Evolutionary conservation across 2,797 vertebrate genomes (phyloP).

Genomic region (Apogon hyalosoma): DNA sequence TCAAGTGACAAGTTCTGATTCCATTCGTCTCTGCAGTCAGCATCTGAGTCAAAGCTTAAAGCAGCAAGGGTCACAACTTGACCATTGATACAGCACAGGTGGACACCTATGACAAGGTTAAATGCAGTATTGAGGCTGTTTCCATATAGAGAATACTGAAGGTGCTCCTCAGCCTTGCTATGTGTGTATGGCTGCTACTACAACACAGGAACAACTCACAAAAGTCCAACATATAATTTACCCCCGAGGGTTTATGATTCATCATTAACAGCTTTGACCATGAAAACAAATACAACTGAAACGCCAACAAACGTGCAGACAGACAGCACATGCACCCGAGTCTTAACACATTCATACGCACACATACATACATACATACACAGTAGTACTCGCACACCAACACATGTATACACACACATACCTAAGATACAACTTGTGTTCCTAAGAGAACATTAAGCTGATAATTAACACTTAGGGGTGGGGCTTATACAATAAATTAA

Average conservation of each 20-base stretch:
- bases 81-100: constrained; percentile 78
- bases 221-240: constrained; percentile 74
- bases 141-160: constrained; percentile 74
- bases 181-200: constrained; percentile 79
- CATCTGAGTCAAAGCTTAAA: constrained; percentile 71
- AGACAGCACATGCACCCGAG: constrained; percentile 73
- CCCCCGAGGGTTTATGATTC: constrained; percentile 65
- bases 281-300: constrained; percentile 80
- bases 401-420: constrained; percentile 61
- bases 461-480: constrained; percentile 73
- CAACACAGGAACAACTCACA: constrained; percentile 81
- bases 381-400: constrained; percentile 48
- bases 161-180: constrained; percentile 79
- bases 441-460: constrained; percentile 78
- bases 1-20: constrained; percentile 6
- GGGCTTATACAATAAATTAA: constrained; percentile 78
- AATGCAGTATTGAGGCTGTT: constrained; percentile 75
- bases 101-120: constrained; percentile 76
- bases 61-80: constrained; percentile 66
- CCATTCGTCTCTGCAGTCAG: constrained; percentile 56
- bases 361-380: constrained; percentile 34
- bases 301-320: constrained; percentile 78
- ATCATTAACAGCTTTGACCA: constrained; percentile 73
- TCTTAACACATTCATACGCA: constrained; percentile 52
- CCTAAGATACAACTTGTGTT: constrained; percentile 77